Percentiles rank a stretch among this genome's conserved stretches.
Conservation (phyloP, 2,888 invertebrate species). For the Fissipunctia ypsillon region DNA sequence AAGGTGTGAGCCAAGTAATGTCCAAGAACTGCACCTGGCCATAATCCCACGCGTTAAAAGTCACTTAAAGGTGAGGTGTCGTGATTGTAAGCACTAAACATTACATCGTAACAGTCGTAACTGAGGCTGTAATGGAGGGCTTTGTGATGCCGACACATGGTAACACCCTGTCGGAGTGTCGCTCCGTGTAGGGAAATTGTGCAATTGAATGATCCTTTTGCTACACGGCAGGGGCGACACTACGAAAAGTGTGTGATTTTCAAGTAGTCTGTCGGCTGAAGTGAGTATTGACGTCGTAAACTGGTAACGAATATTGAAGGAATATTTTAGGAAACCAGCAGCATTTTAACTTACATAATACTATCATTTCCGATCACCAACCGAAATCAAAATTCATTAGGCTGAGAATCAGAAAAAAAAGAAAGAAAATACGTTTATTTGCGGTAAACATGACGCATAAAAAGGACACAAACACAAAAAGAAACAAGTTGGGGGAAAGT, state of each 20-base stretch:
- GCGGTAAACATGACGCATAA: too few relatives aligned
- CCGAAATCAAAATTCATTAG: too few relatives aligned
- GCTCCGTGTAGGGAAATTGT: neutral
- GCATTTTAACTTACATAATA: neutral
- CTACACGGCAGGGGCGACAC: too few relatives aligned
- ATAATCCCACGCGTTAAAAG: conserved; percentile 30
- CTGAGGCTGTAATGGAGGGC: conserved; percentile 21
- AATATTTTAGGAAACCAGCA: neutral
- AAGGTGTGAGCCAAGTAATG: conserved; percentile 16
- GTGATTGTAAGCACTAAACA: conserved; percentile 47
- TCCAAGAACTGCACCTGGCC: conserved; percentile 43
- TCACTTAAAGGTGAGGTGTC: conserved; percentile 33
- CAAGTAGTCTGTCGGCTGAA: neutral
- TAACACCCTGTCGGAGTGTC: neutral
- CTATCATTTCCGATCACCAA: neutral
- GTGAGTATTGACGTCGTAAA: neutral
- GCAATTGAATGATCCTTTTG: conserved; percentile 16
- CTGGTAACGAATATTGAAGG: neutral
- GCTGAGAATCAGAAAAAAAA: too few relatives aligned
- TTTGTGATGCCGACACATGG: conserved; percentile 48
- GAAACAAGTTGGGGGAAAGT: too few relatives aligned
- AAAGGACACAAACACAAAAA: too few relatives aligned
- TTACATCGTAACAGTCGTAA: conserved; percentile 45
- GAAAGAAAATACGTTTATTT: too few relatives aligned
- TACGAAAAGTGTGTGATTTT: neutral